Conservation (phyloP, 2,888 invertebrate genomes). For the Hypercompe scribonia region DNA sequence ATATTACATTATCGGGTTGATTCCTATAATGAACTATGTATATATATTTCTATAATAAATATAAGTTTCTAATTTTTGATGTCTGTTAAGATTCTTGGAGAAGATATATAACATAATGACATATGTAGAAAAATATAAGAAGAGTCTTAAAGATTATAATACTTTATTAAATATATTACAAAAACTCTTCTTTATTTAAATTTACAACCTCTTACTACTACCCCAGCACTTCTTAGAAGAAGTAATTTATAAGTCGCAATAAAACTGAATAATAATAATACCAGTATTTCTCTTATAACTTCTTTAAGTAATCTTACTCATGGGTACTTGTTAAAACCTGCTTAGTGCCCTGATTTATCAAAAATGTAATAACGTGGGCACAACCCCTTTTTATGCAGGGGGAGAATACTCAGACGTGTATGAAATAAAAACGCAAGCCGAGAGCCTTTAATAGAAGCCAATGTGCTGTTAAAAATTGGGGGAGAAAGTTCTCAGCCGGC, state of each 20-base stretch:
- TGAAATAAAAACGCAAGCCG: slow-evolving; percentile 43
- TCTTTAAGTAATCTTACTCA: slow-evolving; percentile 1
- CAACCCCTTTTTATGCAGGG: slow-evolving; percentile 23
- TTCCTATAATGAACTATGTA: too few relatives aligned
- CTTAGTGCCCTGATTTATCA: slow-evolving; percentile 12
- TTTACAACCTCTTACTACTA: too few relatives aligned
- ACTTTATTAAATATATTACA: too few relatives aligned
- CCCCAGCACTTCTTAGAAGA: too few relatives aligned
- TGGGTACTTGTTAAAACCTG: slow-evolving; percentile 4
- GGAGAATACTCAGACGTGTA: slow-evolving; percentile 38
- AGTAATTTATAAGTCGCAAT: not conserved
- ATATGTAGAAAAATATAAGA: too few relatives aligned
- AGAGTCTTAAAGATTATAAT: too few relatives aligned
- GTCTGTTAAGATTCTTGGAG: too few relatives aligned
- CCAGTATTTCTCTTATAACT: not conserved
- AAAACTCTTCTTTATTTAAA: not conserved
- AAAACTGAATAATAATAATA: not conserved
- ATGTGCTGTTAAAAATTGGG: slow-evolving; percentile 55
- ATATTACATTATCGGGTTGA: too few relatives aligned
- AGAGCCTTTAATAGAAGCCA: slow-evolving; percentile 51
- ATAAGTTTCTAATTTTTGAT: too few relatives aligned
- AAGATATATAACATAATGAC: too few relatives aligned
- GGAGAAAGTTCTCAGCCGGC: slow-evolving; percentile 42
- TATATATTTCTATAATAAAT: too few relatives aligned
- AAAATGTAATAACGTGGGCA: slow-evolving; percentile 19